Base-by-base conservation (phyloP, 2,888 invertebrate genomes). In the Drosophila nr. medialis region DNA sequence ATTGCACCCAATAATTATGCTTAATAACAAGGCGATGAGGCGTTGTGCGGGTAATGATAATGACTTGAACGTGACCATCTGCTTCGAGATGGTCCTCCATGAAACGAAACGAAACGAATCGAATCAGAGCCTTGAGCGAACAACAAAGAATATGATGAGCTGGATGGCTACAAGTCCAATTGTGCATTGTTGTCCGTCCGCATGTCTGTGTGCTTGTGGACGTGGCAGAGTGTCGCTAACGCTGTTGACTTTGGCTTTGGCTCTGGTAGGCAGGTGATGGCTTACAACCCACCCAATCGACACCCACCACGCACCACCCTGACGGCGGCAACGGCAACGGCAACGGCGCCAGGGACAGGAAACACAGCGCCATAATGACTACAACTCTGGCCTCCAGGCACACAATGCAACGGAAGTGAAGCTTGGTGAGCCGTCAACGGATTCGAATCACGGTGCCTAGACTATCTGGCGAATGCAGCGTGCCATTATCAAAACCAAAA, bases 351-450 rank as follows among this genome's bases (percentile, higher is more conserved):
- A 54, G 63, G 60, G 49, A 62, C 79, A 75, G 79, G 78, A 78
- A 75, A 63, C 79, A 72, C 55, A 67, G 72, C 59, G 60, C 50
- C 75, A 79, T 78, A 75, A 79, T 78, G 72, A 78, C 75, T 64
- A 67, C 69, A 67, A 65, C 78, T 63, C 61, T 53, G 70, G 67
- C 71, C 58, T 54, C 48, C 54, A 38, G 40, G 38, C 36, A 36
- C 78, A 79, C 78, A 79, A 79, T 75, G 67, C 29, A 64, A 27
- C 78, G 78, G 79, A 79, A 69, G 78, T 63, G 59, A 42, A 69
- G 73, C 77, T 65, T 54, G 69, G 51, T 64, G 48, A 62, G 48
- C 77, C 64, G 73, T 62, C 61, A 69, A 48, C 69, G 72, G 66
- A 75, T 64, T 67, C 53, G 54, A 76, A 62, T 76, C 64, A 68